Conservation (phyloP, 2,888 invertebrate species). For the Pseudanteris insignis region DNA sequence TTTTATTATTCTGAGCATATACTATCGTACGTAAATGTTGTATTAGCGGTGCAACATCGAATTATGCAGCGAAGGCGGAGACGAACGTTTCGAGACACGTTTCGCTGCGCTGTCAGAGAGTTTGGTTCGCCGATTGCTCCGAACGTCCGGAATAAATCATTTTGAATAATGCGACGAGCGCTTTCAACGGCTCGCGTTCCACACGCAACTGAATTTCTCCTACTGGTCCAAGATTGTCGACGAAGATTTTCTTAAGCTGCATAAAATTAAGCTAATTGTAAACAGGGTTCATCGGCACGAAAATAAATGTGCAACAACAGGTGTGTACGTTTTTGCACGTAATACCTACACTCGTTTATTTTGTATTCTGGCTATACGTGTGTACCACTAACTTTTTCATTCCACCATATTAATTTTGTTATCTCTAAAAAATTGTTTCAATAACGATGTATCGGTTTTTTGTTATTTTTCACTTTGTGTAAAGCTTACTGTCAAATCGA, state of each 20-base stretch:
- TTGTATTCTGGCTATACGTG: no score
- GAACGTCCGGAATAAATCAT: slow-evolving; percentile 49
- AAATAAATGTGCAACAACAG: slow-evolving; percentile 8
- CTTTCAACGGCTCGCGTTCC: slow-evolving; percentile 46
- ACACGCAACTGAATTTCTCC: slow-evolving; percentile 44
- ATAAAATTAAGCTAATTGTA: slow-evolving; percentile 14
- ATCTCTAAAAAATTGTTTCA: no score
- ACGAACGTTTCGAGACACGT: slow-evolving; percentile 28
- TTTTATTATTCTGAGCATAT: slow-evolving; percentile 32
- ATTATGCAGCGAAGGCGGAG: slow-evolving; percentile 25
- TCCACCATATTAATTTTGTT: no score
- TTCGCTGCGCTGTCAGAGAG: slow-evolving; percentile 22
- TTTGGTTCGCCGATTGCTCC: slow-evolving; percentile 36
- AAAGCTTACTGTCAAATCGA: no score
- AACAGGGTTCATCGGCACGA: no score
- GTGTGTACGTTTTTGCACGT: no score
- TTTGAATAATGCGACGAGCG: slow-evolving; percentile 49
- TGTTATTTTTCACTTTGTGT: no score
- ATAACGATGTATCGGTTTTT: no score
- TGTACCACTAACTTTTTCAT: no score
- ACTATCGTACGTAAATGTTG: slow-evolving; percentile 34
- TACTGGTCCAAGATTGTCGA: slow-evolving; percentile 12
- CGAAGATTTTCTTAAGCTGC: slow-evolving; percentile 17
- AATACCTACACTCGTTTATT: no score
- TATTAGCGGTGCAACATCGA: slow-evolving; percentile 27